Evolutionary conservation across 2,888 invertebrate genomes (phyloP), one percentile per base, ranked within the genome.

Genomic region (Clivina fossor): DNA sequence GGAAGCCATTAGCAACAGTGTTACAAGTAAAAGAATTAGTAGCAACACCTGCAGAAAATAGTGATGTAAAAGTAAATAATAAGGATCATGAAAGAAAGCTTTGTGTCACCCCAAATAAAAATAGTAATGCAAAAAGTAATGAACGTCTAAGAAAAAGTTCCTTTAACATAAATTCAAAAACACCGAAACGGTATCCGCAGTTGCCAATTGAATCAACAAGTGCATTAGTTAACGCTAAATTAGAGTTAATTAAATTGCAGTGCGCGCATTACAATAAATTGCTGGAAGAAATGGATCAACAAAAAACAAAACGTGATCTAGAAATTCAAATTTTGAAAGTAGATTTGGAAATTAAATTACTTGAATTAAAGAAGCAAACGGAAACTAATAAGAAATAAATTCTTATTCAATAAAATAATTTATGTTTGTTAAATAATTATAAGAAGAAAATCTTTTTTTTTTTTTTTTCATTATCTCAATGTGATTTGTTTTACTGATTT

Each of bases 321-420:
- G 13, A 33, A 33, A 33, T 33, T 33, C 33, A 33, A 33, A 33
- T 33, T 33, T 33, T 33, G 13, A 33, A 33, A 33, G 5, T 33
- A 7, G n/a, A 33, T 8, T 33, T 33, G 33, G 33, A 33, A 4
- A 33, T 33, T 11, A 33, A 33, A 33, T 33, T 9, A 4, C 33
- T 33, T 33, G 5, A 33, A 33, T 33, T 33, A n/a, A 33, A 33
- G 33, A 33, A 9, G 13, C 11, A 33, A 38, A 38, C 5, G 18
- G 15, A 15, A 16, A 9, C 15, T 15, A 38, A 38, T 18, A 38
- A 18, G 7, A 38, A 15, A 15, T 16, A 38, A 38, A 38, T 38
- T 38, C 11, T 33, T 33, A 13, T 33, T n/a, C 33, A 33, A 33
- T 7, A 7, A 9, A n/a, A 33, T 8, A 4, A 33, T n/a, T n/a